These are phyloP conservation scores for Pantherophis alleghaniensis DNA, from an alignment of 2,797 vertebrate genomes.

Conservation along the genomic window DNA sequence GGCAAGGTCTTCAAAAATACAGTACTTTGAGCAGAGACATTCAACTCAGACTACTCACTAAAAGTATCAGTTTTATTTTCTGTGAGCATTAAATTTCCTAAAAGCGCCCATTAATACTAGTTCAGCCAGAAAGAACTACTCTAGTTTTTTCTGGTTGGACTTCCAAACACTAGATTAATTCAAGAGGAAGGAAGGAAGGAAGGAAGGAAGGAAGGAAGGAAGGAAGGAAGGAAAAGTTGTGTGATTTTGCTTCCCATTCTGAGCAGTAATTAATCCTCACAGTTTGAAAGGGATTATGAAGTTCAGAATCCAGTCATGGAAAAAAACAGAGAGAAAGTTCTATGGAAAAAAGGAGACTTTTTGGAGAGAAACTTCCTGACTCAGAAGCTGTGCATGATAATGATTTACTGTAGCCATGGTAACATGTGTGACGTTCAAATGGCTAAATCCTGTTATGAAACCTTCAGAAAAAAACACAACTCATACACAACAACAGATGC, in stretches of 20 bases:
- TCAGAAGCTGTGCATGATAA: constrained; percentile 53
- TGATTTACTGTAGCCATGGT: constrained; percentile 62
- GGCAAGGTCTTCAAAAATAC: not conserved
- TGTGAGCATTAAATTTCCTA: not conserved
- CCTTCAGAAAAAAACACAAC: constrained; percentile 28
- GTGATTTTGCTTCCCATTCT: not conserved
- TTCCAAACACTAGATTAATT: not conserved
- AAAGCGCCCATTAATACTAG: not conserved
- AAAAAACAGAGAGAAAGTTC: not conserved
- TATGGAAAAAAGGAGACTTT: constrained; percentile 33
- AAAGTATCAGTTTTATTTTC: not conserved
- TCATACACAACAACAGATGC: constrained; percentile 19
- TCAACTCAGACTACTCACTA: not conserved
- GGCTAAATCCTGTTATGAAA: constrained; percentile 66
- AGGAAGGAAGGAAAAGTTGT: not conserved
- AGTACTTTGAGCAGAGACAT: not conserved
- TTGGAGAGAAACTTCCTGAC: constrained; percentile 21
- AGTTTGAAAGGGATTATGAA: not conserved
- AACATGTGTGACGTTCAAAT: constrained; percentile 54
- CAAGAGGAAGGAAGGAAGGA: not conserved
- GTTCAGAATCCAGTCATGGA: constrained; percentile 34
- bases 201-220: not conserved
- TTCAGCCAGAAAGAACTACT: too few relatives aligned
- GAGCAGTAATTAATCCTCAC: not conserved
- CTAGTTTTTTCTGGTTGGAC: not conserved